Evolutionary conservation across 2,888 invertebrate species (phyloP), one percentile per base, ranked within the genome.

Genomic region (Andrena chrysosceles): DNA sequence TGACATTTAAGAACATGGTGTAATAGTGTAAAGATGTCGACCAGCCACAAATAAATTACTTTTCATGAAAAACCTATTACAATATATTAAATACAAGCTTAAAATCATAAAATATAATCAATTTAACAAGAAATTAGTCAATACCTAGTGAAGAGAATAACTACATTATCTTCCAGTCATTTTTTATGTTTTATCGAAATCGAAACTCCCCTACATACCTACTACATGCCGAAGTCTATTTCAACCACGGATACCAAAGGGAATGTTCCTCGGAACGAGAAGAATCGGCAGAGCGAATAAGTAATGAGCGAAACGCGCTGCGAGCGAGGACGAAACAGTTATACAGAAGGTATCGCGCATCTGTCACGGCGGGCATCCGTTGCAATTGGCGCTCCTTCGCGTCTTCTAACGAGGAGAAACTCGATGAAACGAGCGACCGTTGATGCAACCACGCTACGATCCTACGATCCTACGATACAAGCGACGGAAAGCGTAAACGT

Each of bases 341-440:
- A 26, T 23, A 26, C 23, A 33, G 60, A 4, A 35, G 23, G 62
- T 64, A 72, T 81, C 78, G 72, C 26, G 81, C 54, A 77, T 81
- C 74, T 54, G 63, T 67, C 64, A 54, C 49, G 71, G 33, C 54
- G 73, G 54, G 72, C 68, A 72, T 78, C 67, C 63, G 66, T 52
- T 16, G 59, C 63, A 62, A 13, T 33, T 49, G 81, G 66, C 31
- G 33, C 54, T 54, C 31, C 54, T 54, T 68, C 62, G 81, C 29
- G 67, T 78, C 84, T 75, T 79, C 72, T 84, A 84, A 84, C 84
- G 82, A 84, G 83, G 83, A 83, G 84, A 83, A 84, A 83, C 83
- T 83, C 72, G 59, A 52, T 26, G 68, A 20, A 29, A 68, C 63
- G 63, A 63, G 35, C 35, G 68, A 67, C 54, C 49, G 74, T 59